These are phyloP conservation scores for Panthera leo DNA, from an alignment of 2,113 vertebrate species.

Conservation along the genomic window DNA sequence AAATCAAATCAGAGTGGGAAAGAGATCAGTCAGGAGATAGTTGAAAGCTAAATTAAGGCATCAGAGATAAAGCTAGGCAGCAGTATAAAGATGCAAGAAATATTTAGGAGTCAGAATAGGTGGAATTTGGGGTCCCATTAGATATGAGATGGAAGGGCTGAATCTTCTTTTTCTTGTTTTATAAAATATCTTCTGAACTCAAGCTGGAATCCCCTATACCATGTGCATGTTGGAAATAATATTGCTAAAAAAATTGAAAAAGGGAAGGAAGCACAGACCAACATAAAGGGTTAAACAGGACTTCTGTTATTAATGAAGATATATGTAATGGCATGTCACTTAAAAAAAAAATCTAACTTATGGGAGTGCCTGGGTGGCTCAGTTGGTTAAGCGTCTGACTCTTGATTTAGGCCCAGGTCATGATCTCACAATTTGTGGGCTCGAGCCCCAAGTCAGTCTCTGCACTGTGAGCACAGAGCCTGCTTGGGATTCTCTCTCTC, in stretches of 20 bases:
- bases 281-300: not conserved
- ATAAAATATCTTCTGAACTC: not conserved
- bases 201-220: not conserved
- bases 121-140: not conserved
- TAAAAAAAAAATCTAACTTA: not conserved
- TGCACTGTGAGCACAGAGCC: too few relatives aligned
- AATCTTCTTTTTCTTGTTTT: not conserved
- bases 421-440: too few relatives aligned
- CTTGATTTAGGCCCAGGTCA: too few relatives aligned
- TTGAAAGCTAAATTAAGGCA: not conserved
- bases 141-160: not conserved
- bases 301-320: not conserved
- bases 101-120: not conserved
- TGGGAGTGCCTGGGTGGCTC: not conserved
- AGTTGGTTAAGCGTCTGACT: too few relatives aligned
- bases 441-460: too few relatives aligned
- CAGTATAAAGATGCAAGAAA: not conserved
- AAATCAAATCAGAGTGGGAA: not conserved
- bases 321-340: not conserved
- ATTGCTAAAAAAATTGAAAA: not conserved
- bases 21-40: not conserved
- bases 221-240: slow-evolving; percentile 12
- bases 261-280: not conserved
- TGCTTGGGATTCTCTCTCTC: too few relatives aligned
- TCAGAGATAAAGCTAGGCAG: not conserved